A percentile compares a stretch with the other conserved stretches of the same genome.
These are phyloP conservation scores for Chelonoidis abingdonii DNA, from an alignment of 2,113 vertebrate genomes.

Conservation along the genomic window DNA sequence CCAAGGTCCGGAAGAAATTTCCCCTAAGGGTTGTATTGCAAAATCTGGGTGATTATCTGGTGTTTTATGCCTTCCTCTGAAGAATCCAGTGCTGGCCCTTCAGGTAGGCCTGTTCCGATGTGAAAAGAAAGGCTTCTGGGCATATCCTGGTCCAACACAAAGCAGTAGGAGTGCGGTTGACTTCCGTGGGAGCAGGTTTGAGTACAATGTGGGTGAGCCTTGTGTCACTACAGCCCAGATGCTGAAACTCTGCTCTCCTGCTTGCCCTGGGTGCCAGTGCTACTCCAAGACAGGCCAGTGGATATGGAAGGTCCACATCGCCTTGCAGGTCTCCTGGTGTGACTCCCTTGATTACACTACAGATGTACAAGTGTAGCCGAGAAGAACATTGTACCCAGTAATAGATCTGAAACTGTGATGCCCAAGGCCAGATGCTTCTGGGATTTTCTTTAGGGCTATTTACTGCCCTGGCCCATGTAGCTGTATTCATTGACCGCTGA, in stretches of 20 bases:
- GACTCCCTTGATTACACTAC: background rate
- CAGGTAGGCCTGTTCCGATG: background rate
- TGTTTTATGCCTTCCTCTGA: accelerated
- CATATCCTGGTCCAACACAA: background rate
- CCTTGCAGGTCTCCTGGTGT: background rate
- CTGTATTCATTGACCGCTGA: background rate
- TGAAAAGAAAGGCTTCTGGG: background rate
- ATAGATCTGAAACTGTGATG: no score
- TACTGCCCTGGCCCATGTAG: no score
- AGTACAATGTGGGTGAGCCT: background rate
- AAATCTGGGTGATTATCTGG: background rate
- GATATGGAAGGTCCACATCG: background rate
- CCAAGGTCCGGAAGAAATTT: background rate
- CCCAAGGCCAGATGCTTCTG: background rate
- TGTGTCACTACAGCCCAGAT: background rate
- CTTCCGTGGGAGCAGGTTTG: background rate
- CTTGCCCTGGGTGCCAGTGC: background rate
- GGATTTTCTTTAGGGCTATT: background rate
- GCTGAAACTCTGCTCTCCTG: background rate
- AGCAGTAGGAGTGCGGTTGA: background rate
- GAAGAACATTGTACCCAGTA: background rate
- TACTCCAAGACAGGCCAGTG: no score
- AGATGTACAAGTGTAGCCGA: background rate
- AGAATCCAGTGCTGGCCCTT: accelerated
- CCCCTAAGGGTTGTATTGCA: background rate